Base-by-base conservation (phyloP, 2,888 invertebrate genomes). In the Argynnis bischoffii region DNA sequence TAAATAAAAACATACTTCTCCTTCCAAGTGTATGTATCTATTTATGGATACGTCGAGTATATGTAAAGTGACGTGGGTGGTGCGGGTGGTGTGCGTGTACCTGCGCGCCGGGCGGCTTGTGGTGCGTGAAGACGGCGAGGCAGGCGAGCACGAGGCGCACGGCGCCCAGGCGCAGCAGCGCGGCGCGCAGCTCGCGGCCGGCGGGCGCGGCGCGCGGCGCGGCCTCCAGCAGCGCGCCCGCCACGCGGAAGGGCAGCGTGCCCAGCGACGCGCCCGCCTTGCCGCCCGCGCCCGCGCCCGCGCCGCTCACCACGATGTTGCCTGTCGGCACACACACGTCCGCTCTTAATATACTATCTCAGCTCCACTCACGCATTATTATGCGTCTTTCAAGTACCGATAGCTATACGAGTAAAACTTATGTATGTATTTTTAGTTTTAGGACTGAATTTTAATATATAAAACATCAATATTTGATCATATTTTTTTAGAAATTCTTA, bases 81-180 rank as follows among this genome's bases (percentile, higher is more conserved):
- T 21, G 21, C 0, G 21, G 2, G 21, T 3, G 21, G 26, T 3
- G 14, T 13, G 14, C 26, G 13, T 47, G 5, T 41, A 72, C 70
- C 64, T 72, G 72, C n/a, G 71, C 70, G 21, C 55, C 64, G 61
- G 91, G 89, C 65, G 95, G 95, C 0, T 94, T 93, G 80, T 96
- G 96, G 83, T 97, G 97, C 8, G 98, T 98, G 84, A 98, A 97
- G 51, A 98, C 96, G 1, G 98, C 96, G 66, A 99, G 93, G 80
- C 98, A 98, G 64, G 97, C 96, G 53, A 99, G 94, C 76, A 98
- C 93, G 64, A 98, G 94, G 76, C 98, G 95, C 77, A 98, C 95
- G 48, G 97, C 97, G 31, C 98, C 98, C 48, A 96, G 95, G 77
- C 96, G 95, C 75, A 98, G 95, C 76, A 97, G 95, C 81, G 96